Conservation (phyloP, 2,888 invertebrate species). For the Proisotoma minuta region DNA sequence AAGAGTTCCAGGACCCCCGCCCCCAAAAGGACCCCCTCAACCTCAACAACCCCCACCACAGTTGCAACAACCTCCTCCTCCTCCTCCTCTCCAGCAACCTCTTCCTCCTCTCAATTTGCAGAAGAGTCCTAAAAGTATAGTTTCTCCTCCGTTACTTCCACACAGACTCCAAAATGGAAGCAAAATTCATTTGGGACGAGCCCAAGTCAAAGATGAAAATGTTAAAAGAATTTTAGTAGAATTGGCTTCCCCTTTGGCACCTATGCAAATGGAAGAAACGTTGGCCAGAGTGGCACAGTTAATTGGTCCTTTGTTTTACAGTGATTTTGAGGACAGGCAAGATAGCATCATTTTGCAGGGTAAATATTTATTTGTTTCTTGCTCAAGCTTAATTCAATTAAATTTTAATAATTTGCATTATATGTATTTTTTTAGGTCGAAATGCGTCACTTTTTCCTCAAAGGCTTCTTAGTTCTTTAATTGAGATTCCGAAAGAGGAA, state of each 20-base stretch:
- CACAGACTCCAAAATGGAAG: neutral
- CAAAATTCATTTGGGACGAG: conserved; percentile 9
- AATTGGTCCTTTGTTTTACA: conserved; percentile 29
- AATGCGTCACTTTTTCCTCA: conserved; percentile 32
- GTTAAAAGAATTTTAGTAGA: conserved; percentile 29
- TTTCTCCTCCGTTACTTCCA: neutral
- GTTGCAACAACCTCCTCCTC: conserved; percentile 4
- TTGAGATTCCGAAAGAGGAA: conserved; percentile 35
- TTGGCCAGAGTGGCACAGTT: conserved; percentile 24
- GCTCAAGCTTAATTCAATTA: neutral
- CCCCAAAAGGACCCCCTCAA: neutral
- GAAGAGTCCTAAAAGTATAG: neutral
- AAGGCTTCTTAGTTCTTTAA: conserved; percentile 27
- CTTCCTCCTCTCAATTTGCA: conserved; percentile 4
- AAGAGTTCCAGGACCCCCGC: conserved; percentile 14
- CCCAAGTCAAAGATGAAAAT: conserved; percentile 32
- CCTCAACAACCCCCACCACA: conserved; percentile 1
- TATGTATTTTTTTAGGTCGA: conserved; percentile 18
- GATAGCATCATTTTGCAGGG: conserved; percentile 24
- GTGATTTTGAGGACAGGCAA: conserved; percentile 28
- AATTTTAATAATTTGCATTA: neutral
- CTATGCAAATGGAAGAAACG: conserved; percentile 30
- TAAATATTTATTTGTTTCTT: conserved; percentile 7
- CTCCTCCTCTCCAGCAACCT: conserved; percentile 19
- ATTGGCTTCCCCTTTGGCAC: conserved; percentile 30